Evolutionary conservation across 1,140 invertebrate species (phyloP).

Genomic region (Pseudomyrmex sp.): DNA sequence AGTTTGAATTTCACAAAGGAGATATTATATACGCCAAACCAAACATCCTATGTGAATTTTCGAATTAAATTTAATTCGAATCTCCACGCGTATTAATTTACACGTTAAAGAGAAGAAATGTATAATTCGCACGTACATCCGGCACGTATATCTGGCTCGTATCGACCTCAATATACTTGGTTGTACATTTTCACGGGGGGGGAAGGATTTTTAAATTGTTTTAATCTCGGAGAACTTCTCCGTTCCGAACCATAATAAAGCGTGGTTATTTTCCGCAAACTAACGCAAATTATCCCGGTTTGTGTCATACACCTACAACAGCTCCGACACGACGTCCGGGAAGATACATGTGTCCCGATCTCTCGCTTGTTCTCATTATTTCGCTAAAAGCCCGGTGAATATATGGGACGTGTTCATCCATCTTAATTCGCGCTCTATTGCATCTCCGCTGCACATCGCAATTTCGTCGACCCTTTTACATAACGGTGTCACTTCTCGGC

Average conservation of each 20-base stretch:
- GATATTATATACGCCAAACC: too few relatives aligned
- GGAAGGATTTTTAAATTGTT: too few relatives aligned
- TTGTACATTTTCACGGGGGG: too few relatives aligned
- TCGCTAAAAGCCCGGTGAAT: slow-evolving; percentile 32
- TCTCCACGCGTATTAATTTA: too few relatives aligned
- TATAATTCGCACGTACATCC: too few relatives aligned
- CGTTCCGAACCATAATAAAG: slow-evolving; percentile 7
- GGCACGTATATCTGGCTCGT: too few relatives aligned
- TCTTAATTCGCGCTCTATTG: slow-evolving; percentile 42
- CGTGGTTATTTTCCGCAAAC: slow-evolving; percentile 3
- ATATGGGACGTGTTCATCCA: slow-evolving; percentile 46
- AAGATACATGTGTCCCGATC: not conserved
- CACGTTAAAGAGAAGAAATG: too few relatives aligned
- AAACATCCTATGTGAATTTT: too few relatives aligned
- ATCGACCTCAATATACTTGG: too few relatives aligned
- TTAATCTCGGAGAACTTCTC: not conserved
- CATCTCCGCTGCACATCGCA: slow-evolving; percentile 35
- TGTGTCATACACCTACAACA: not conserved
- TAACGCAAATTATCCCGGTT: slow-evolving; percentile 22
- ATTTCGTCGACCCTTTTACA: slow-evolving; percentile 4
- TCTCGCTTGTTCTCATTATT: slow-evolving; percentile 35
- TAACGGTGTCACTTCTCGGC: not conserved
- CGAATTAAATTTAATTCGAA: too few relatives aligned
- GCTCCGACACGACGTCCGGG: not conserved
- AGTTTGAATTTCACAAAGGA: too few relatives aligned